Evolutionary conservation across 2,888 invertebrate species (phyloP), one percentile per base, ranked within the genome.

Genomic region (Amphipoea lucens): DNA sequence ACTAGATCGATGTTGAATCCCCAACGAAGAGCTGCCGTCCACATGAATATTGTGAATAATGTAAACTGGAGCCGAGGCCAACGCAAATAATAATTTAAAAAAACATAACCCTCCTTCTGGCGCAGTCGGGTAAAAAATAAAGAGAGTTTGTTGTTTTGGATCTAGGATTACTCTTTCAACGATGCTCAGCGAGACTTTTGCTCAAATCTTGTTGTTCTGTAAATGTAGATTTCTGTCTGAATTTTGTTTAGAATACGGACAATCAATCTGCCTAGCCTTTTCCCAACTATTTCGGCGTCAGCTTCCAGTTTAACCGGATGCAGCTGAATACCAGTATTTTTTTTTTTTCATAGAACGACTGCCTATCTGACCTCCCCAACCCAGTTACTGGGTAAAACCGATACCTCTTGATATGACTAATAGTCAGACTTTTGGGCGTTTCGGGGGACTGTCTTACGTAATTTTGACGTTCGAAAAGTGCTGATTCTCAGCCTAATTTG

Each of bases 1-100:
- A 76, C 73, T 67, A 77, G 74, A 73, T 85, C 67, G 70, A 77
- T 71, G 57, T 36, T 76, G 77, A 84, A 84, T 78, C 20, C 54
- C 40, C 40, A 57, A 73, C 42, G 57, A 70, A 70, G 48, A 67
- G 60, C 51, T 54, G 51, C 60, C 71, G 17, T 60, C 11, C n/a
- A 40, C n/a, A 75, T 78, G 60, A 83, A 86, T 36, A 36, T 87
- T 83, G 48, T 77, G 60, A 60, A 77, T 74, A 20, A 2, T 75
- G 42, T 62, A 75, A 79, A 77, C 70, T 66, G 45, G 23, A 51
- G 62, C 42, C 57, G 48, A 68, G 66, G 42, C 54, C 60, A 68
- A 75, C 40, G n/a, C 14, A 72, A 78, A 80, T 45, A 80, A 74
- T 68, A 75, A 74, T 65, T 68, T 74, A 12, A 14, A 68, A 14